These are phyloP conservation scores for Pollenia angustigena DNA, from an alignment of 2,888 invertebrate species.

Conservation along the genomic window DNA sequence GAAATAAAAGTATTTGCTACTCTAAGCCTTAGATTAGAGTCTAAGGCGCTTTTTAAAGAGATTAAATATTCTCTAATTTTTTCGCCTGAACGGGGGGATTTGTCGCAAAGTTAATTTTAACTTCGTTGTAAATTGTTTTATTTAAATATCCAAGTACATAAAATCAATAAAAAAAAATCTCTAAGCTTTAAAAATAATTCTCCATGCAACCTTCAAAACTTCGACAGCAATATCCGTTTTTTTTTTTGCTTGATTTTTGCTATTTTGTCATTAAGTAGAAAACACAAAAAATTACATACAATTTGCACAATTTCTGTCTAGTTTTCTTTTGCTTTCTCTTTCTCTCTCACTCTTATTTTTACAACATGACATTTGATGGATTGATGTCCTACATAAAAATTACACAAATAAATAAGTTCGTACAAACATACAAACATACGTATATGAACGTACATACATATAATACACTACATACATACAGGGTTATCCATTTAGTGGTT, in stretches of 20 bases:
- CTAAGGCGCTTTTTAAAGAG: too few species aligned
- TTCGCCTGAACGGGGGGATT: too few species aligned
- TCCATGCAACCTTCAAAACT: constrained; percentile 30
- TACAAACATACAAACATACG: background rate
- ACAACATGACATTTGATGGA: constrained; percentile 59
- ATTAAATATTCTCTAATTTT: too few species aligned
- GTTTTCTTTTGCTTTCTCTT: constrained; percentile 15
- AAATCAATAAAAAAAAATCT: too few species aligned
- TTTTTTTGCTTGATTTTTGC: constrained; percentile 12
- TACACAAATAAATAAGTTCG: background rate
- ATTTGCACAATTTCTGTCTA: constrained; percentile 18
- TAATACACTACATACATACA: background rate
- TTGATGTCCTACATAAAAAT: constrained; percentile 59
- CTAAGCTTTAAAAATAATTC: constrained; percentile 6
- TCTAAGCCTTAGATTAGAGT: too few species aligned
- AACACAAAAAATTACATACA: background rate
- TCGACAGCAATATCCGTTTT: constrained; percentile 44
- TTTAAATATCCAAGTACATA: too few species aligned
- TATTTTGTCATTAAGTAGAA: constrained; percentile 25
- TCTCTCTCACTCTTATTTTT: background rate
- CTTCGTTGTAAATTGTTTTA: too few species aligned
- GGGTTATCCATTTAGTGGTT: too few species aligned
- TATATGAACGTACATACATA: background rate
- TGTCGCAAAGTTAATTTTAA: too few species aligned
- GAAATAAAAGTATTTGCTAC: too few species aligned